These are phyloP conservation scores for Spondyliosoma cantharus DNA, from an alignment of 2,797 vertebrate genomes.

Conservation along the genomic window DNA sequence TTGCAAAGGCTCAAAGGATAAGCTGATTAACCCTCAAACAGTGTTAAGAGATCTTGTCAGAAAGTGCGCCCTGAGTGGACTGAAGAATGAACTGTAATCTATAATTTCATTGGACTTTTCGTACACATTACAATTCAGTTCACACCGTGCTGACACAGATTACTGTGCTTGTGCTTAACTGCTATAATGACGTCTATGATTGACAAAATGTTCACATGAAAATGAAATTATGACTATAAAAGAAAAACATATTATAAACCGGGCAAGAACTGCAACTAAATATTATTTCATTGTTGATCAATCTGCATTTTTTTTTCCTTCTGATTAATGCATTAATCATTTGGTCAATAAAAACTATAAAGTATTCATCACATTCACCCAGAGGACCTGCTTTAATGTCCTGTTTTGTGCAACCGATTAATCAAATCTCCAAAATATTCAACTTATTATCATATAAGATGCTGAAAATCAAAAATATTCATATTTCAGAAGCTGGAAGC, in stretches of 20 bases:
- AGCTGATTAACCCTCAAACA: constrained; percentile 43
- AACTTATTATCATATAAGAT: neutral
- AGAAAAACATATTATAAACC: neutral
- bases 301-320: neutral
- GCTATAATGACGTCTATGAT: neutral
- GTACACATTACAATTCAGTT: neutral
- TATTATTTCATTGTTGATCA: neutral
- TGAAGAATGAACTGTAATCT: constrained; percentile 17
- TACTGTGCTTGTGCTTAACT: neutral
- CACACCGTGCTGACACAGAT: neutral
- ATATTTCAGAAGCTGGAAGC: neutral
- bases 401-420: neutral
- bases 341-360: too few relatives aligned
- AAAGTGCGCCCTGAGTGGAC: constrained; percentile 11
- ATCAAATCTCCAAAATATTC: too few relatives aligned
- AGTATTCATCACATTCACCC: neutral
- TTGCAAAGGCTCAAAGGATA: constrained; percentile 41
- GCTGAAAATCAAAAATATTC: neutral
- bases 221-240: neutral
- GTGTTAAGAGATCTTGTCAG: constrained; percentile 37
- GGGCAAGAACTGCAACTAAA: neutral
- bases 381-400: neutral
- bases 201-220: neutral
- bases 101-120: constrained; percentile 13
- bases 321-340: too few relatives aligned